Evolutionary conservation across 2,888 invertebrate genomes (phyloP).

Genomic region (Epirrhoe tristata): DNA sequence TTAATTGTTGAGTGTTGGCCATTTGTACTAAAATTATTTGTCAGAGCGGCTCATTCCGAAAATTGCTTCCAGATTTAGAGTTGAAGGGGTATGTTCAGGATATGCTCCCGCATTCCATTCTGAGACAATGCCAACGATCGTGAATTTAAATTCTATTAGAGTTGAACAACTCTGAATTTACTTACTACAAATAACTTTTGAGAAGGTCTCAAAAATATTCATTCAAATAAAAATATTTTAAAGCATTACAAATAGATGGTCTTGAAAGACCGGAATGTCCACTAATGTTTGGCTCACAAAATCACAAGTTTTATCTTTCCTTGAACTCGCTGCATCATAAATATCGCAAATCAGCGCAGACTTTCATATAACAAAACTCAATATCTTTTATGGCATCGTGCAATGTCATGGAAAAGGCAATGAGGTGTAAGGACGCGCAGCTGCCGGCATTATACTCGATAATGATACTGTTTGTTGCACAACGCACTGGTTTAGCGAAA

Average conservation of each 20-base stretch:
- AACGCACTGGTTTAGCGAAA: conserved; percentile 52
- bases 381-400: conserved; percentile 77
- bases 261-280: too few relatives aligned
- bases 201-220: too few relatives aligned
- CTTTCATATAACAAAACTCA: conserved; percentile 69
- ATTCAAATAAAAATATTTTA: too few relatives aligned
- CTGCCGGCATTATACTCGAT: conserved; percentile 69
- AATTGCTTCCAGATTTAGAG: conserved; percentile 81
- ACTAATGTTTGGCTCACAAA: neutral
- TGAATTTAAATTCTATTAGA: conserved; percentile 59
- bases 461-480: conserved; percentile 68
- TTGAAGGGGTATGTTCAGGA: conserved; percentile 69
- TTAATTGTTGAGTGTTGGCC: conserved; percentile 64
- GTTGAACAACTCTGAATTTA: conserved; percentile 23
- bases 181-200: too few relatives aligned
- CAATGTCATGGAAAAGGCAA: conserved; percentile 83
- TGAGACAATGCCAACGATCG: conserved; percentile 59
- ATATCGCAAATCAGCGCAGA: conserved; percentile 56
- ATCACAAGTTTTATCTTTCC: conserved; percentile 6
- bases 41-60: conserved; percentile 76
- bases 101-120: conserved; percentile 61
- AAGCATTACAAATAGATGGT: too few relatives aligned
- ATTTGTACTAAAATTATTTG: conserved; percentile 80
- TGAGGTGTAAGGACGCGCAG: conserved; percentile 77
- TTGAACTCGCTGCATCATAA: conserved; percentile 34